Evolutionary conservation across 35 echinoderm and acorn worm genomes (phyloP).

Genomic region (Lytechinus variegatus): DNA sequence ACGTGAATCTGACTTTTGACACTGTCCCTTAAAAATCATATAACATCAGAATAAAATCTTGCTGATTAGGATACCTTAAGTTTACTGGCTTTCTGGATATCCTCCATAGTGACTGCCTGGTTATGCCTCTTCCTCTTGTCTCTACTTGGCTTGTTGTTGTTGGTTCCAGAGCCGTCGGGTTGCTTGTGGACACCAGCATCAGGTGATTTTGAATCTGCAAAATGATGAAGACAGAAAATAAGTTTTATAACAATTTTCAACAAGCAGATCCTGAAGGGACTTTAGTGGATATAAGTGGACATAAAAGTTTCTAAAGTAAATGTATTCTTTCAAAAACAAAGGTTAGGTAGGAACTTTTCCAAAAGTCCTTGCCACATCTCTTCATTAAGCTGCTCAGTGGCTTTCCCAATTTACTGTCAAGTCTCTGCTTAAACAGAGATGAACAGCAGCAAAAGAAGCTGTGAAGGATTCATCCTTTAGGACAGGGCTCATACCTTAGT

Average conservation of each 20-base stretch:
- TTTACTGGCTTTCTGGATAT: slow-evolving; percentile 62
- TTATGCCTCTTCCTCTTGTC: slow-evolving; percentile 74
- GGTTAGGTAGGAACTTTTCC: too few species aligned
- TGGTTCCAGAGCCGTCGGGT: slow-evolving; percentile 36
- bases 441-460: too few species aligned
- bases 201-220: background rate
- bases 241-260: background rate
- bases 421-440: too few species aligned
- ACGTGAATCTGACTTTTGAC: too few species aligned
- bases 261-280: background rate
- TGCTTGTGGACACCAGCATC: background rate
- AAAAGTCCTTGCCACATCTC: too few species aligned
- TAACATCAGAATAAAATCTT: background rate
- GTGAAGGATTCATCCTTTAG: too few species aligned
- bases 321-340: too few species aligned
- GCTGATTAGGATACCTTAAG: slow-evolving; percentile 18
- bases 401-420: too few species aligned
- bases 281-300: background rate
- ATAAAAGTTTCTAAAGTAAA: background rate
- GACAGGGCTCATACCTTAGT: too few species aligned
- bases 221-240: background rate
- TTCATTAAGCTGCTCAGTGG: too few species aligned
- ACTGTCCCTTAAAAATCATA: background rate
- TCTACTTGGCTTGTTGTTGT: slow-evolving; percentile 63
- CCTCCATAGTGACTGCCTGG: slow-evolving; percentile 69